A percentile compares a stretch with the other conserved stretches of the same genome.
Evolutionary conservation across 2,797 vertebrate species (phyloP).

Genomic region (Pelobates cultripes): DNA sequence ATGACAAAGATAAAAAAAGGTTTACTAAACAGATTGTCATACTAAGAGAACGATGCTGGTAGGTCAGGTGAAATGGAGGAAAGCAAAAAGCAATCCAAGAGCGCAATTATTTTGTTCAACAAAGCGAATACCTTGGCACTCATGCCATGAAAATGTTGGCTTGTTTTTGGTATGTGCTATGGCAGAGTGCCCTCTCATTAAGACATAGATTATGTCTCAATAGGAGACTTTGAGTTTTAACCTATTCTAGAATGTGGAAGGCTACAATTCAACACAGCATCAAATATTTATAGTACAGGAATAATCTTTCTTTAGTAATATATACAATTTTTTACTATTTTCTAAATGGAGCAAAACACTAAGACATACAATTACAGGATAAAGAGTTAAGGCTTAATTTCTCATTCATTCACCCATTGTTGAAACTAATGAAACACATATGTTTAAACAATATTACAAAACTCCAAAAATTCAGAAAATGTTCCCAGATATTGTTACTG

Average conservation of each 20-base stretch:
- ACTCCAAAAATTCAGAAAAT: constrained; percentile 1
- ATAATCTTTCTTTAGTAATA: too few species aligned
- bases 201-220: not conserved
- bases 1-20: constrained; percentile 10
- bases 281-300: too few species aligned
- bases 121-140: constrained; percentile 34
- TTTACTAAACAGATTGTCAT: constrained; percentile 43
- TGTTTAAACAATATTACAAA: constrained; percentile 23
- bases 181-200: constrained; percentile 36
- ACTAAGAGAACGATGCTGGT: constrained; percentile 15
- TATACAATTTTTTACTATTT: not conserved
- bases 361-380: not conserved
- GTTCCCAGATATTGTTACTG: constrained; percentile 14
- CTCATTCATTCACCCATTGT: constrained; percentile 12
- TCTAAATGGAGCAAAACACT: not conserved
- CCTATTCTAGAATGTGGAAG: not conserved
- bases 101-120: constrained; percentile 33
- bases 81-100: constrained; percentile 6
- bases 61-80: constrained; percentile 17
- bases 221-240: constrained; percentile 12
- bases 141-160: constrained; percentile 7
- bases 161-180: constrained; percentile 23
- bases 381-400: not conserved
- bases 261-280: too few species aligned
- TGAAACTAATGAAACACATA: constrained; percentile 32